These are phyloP conservation scores for Sycobia sp. DNA, from an alignment of 1,140 invertebrate species.

Conservation along the genomic window DNA sequence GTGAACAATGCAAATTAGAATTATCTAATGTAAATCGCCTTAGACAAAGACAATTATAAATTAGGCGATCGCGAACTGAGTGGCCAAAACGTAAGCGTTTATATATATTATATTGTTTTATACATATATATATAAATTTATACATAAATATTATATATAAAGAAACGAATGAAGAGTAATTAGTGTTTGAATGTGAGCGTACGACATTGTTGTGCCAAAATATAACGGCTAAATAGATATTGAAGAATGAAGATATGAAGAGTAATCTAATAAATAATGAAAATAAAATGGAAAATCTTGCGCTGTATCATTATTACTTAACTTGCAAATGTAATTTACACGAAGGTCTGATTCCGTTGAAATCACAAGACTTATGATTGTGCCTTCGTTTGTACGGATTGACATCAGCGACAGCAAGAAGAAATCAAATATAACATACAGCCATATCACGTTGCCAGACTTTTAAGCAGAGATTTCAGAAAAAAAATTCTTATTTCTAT, in stretches of 20 bases:
- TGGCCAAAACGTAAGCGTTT: slow-evolving; percentile 62
- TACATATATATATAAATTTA: slow-evolving; percentile 43
- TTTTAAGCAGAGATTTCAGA: not conserved
- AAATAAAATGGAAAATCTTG: slow-evolving; percentile 27
- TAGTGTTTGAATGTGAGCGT: slow-evolving; percentile 41
- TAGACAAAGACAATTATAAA: slow-evolving; percentile 57
- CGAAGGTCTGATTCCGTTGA: slow-evolving; percentile 22
- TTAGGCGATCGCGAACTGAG: slow-evolving; percentile 57
- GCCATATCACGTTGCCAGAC: slow-evolving; percentile 47
- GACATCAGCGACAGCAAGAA: slow-evolving; percentile 23
- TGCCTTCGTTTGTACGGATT: slow-evolving; percentile 57
- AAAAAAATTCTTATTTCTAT: too few relatives aligned
- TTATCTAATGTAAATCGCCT: slow-evolving; percentile 49
- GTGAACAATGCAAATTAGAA: slow-evolving; percentile 58
- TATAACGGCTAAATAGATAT: slow-evolving; percentile 42
- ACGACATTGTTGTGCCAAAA: slow-evolving; percentile 57
- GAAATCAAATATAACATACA: slow-evolving; percentile 33
- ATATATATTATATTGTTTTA: slow-evolving; percentile 59
- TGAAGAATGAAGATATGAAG: slow-evolving; percentile 32
- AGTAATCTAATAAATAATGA: slow-evolving; percentile 14
- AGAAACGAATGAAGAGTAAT: slow-evolving; percentile 38
- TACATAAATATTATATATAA: slow-evolving; percentile 34
- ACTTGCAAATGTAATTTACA: slow-evolving; percentile 29
- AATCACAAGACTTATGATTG: slow-evolving; percentile 54
- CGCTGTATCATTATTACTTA: slow-evolving; percentile 25